Base-by-base conservation (phyloP, 2,888 invertebrate species). In the Blomia tropicalis region DNA sequence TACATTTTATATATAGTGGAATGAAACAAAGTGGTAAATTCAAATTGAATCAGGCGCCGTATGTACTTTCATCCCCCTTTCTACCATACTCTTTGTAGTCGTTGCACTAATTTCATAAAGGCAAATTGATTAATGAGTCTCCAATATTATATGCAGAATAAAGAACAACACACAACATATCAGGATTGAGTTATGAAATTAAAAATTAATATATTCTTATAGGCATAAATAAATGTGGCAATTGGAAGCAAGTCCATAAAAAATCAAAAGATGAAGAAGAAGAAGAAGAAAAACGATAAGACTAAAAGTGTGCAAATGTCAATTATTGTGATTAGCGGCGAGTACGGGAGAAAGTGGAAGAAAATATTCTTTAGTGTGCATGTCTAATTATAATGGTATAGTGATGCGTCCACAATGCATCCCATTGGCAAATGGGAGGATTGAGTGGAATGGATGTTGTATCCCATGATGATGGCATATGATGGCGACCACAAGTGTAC, bases 21-120 rank as follows among this genome's bases (percentile, higher is more conserved):
- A n/a, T n/a, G n/a, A 47, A 27, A 47, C 51, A 27, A 47, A 22
- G 51, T 47, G 51, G 11, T n/a, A 47, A 47, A 47, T 47, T 47
- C 51, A 47, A 47, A 47, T 47, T 47, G 51, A 47, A 47, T 47
- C 51, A 47, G 51, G 7, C 51, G n/a, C 7, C 7, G 7, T 47
- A n/a, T 47, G 27, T n/a, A 47, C n/a, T 47, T 11, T 14, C 7
- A 7, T 27, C 7, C 51, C n/a, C 51, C 11, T 11, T n/a, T n/a
- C n/a, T n/a, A n/a, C n/a, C n/a, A n/a, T n/a, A n/a, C n/a, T n/a
- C n/a, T n/a, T n/a, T n/a, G n/a, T n/a, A n/a, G n/a, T n/a, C n/a
- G n/a, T 47, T n/a, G 51, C n/a, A 47, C n/a, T 47, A 47, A 47
- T 36, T 36, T 36, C 36, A 36, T 47, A 47, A n/a, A 47, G 51